Conservation (phyloP, 1,140 invertebrate species). For the Elymnias hypermnestra region DNA sequence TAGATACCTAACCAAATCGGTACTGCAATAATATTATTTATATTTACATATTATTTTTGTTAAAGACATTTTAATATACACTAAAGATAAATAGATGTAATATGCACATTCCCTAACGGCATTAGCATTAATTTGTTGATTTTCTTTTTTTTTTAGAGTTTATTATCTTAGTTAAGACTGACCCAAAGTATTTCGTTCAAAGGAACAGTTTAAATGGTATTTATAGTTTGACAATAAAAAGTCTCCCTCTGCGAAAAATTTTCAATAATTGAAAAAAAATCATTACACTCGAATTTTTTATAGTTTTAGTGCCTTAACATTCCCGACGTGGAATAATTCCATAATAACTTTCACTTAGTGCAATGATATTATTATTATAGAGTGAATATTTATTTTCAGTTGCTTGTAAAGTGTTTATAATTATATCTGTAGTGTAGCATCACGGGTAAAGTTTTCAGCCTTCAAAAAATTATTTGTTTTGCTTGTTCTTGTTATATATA, state of each 20-base stretch:
- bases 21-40: conserved; percentile 69
- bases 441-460: conserved; percentile 37
- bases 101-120: conserved; percentile 71
- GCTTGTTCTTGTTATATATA: conserved; percentile 22
- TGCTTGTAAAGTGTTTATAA: conserved; percentile 10
- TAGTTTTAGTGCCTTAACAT: conserved; percentile 65
- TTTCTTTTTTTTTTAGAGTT: conserved; percentile 68
- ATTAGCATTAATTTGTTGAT: conserved; percentile 66
- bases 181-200: conserved; percentile 58
- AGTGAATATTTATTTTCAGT: conserved; percentile 24
- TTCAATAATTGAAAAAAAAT: not conserved
- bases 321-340: conserved; percentile 67
- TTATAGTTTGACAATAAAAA: conserved; percentile 10
- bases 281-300: conserved; percentile 32
- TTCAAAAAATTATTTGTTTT: conserved; percentile 10
- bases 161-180: conserved; percentile 68
- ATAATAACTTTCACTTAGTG: conserved; percentile 58
- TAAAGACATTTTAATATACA: conserved; percentile 62
- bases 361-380: conserved; percentile 62
- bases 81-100: conserved; percentile 60
- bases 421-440: conserved; percentile 14
- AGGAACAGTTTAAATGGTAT: conserved; percentile 18
- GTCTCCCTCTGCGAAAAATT: conserved; percentile 10
- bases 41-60: conserved; percentile 63
- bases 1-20: conserved; percentile 69